These are phyloP conservation scores for Thomomys bottae DNA, from an alignment of 2,113 vertebrate genomes.

Conservation along the genomic window DNA sequence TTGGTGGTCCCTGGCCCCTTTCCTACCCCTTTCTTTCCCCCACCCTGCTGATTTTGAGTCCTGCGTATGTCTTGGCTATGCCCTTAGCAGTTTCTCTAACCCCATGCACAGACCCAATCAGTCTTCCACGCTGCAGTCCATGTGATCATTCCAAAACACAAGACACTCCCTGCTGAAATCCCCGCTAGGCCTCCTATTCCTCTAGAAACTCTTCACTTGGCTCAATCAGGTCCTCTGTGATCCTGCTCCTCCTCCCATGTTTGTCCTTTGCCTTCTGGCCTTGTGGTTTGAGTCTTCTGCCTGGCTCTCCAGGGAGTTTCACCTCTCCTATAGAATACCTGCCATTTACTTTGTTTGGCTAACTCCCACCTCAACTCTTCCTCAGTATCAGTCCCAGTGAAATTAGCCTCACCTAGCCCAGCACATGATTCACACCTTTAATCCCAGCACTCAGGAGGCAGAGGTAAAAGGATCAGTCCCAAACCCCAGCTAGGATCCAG, in stretches of 20 bases:
- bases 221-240: background rate
- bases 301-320: background rate
- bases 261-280: background rate
- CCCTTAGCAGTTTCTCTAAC: slow-evolving; percentile 1
- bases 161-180: slow-evolving; percentile 28
- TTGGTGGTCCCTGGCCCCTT: background rate
- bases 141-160: slow-evolving; percentile 57
- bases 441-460: too few relatives aligned
- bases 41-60: slow-evolving; percentile 10
- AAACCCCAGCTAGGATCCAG: too few relatives aligned
- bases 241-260: background rate
- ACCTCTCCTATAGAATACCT: background rate
- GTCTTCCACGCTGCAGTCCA: slow-evolving; percentile 39
- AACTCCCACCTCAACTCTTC: too few relatives aligned
- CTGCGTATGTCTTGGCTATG: background rate
- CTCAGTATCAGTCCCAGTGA: background rate
- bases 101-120: slow-evolving; percentile 25
- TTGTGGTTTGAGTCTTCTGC: background rate
- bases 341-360: too few relatives aligned
- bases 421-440: too few relatives aligned
- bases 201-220: background rate
- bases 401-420: background rate
- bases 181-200: background rate
- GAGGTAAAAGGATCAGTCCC: too few relatives aligned
- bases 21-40: too few relatives aligned